A percentile compares a stretch with the other conserved stretches of the same genome.
Conservation (phyloP, 2,888 invertebrate genomes). For the Bimastos eiseni region DNA sequence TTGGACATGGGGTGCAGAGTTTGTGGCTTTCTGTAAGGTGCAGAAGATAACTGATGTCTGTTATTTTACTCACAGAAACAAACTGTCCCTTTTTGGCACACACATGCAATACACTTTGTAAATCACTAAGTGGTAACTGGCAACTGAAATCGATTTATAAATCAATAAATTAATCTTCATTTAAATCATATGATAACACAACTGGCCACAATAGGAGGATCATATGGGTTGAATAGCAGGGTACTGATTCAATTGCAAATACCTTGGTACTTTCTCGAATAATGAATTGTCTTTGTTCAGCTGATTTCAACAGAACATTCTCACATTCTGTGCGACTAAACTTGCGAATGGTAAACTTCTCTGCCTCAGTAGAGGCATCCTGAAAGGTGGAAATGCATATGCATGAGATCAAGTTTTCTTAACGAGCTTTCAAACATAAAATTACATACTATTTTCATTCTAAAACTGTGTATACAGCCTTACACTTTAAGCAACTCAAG, state of each 20-base stretch:
- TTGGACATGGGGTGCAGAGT: no score
- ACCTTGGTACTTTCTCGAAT: slow-evolving; percentile 24
- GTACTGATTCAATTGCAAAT: background rate
- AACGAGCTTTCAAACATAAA: background rate
- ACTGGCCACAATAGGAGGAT: no score
- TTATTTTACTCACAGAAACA: no score
- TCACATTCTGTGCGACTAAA: slow-evolving; percentile 10
- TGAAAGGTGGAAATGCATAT: background rate
- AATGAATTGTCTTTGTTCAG: background rate
- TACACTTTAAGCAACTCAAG: background rate
- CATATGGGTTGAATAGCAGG: no score
- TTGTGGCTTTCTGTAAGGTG: no score
- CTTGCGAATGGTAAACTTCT: background rate
- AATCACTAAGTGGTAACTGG: background rate
- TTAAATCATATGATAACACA: no score
- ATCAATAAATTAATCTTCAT: no score
- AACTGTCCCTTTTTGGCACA: background rate
- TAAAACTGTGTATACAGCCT: background rate
- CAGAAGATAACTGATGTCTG: no score
- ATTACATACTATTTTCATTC: no score
- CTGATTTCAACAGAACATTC: slow-evolving; percentile 15
- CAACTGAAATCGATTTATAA: background rate
- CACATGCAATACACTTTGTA: background rate
- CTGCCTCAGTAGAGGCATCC: background rate
- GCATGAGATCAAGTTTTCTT: background rate